Conservation (phyloP, 2,113 vertebrate species). For the Cheirogaleus medius region DNA sequence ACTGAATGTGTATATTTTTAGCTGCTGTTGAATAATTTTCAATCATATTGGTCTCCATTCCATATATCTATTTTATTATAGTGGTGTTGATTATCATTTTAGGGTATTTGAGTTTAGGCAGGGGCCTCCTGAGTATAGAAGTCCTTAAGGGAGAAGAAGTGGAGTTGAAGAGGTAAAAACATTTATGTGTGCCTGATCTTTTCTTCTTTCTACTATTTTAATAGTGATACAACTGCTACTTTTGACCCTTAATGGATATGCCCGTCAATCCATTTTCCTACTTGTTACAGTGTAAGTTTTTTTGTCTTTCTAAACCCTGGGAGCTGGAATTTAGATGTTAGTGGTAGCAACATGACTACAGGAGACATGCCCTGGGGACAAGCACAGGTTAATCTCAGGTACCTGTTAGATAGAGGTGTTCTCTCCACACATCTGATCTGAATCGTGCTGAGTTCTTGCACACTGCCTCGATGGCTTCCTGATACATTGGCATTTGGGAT, state of each 20-base stretch:
- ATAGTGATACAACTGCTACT: not conserved
- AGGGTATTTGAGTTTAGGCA: not conserved
- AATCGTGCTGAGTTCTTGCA: conserved; percentile 98
- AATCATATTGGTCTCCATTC: not conserved
- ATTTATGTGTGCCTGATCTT: not conserved
- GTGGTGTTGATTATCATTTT: not conserved
- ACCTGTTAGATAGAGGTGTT: conserved; percentile 92
- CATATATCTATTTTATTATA: not conserved
- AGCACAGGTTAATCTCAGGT: not conserved
- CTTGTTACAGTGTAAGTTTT: not conserved
- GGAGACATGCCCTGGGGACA: not conserved
- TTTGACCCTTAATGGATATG: not conserved
- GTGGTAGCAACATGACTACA: not conserved
- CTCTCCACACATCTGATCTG: conserved; percentile 93
- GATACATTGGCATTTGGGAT: conserved; percentile 89
- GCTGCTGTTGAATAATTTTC: not conserved
- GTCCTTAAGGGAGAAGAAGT: not conserved
- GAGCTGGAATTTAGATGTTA: not conserved
- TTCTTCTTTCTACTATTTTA: not conserved
- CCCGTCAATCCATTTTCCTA: not conserved
- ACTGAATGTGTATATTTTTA: not conserved
- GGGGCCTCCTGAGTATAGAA: not conserved
- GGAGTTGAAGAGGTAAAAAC: not conserved
- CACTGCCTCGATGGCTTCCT: conserved; percentile 86
- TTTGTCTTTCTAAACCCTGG: not conserved